Base-by-base conservation (phyloP, 2,113 vertebrate genomes). In the Hemibagrus wyckioides region DNA sequence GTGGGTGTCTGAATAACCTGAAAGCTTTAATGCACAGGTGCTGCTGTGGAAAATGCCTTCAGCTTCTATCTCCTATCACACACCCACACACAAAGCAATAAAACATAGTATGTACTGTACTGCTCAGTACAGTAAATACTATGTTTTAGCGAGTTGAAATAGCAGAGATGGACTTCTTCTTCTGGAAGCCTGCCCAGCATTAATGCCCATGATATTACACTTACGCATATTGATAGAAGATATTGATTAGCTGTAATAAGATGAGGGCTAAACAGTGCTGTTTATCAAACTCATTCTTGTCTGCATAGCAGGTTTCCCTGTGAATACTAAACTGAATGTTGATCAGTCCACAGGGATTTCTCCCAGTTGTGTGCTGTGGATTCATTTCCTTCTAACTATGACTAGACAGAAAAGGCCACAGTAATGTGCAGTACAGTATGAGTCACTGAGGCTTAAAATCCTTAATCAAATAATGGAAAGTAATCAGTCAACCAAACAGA, bases 181-280 rank as follows among this genome's bases (percentile, higher is more conserved):
- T 54, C 69, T 63, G 82, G 23, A 76, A 59, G 63, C 30, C 25
- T 77, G 85, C 54, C 61, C 69, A 84, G 36, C 36, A 82, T 84
- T 79, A 73, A 85, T 87, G 86, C 44, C 73, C 65, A 77, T 71
- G 52, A 6, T 86, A 91, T 86, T 80, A 52, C 87, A 89, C 91
- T 92, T 88, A 88, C 44, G 36, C 15, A 39, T 89, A 90, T 90
- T 11, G 87, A 91, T 83, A 65, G 63, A 63, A 84, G 88, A 76
- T 88, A 93, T 93, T 88, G 92, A 94, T 92, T 63, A 50, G 83
- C 67, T 15, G 73, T n/a, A 76, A 76, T 76, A 48, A n/a, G 41
- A 76, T 48, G 73, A 76, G 73, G 23, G 25, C 73, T 15, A 28
- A 48, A 48, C 25, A 76, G 73, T 76, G 73, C 73, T 76, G 41